Base-by-base conservation (phyloP, 2,113 vertebrate genomes). In the Cavia porcellus region DNA sequence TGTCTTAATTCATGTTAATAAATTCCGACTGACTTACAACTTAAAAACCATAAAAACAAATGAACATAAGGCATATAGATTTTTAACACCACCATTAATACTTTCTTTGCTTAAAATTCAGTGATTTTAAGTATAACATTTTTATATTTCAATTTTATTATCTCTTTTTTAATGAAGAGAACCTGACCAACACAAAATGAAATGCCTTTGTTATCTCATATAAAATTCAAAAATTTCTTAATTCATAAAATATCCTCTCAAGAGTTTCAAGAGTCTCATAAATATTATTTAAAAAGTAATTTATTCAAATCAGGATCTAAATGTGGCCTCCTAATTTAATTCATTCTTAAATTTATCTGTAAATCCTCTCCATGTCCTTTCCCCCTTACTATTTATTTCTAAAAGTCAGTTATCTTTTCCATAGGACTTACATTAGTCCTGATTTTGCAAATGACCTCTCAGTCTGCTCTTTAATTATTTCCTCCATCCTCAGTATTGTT, bases 101-200 rank as follows among this genome's bases (percentile, higher is more conserved):
- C 92, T 92, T 93, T 75, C 92, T 92, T 95, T 89, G 75, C 62
- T 96, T 74, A 91, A 96, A 85, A 47, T 85, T 75, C 86, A 77
- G 8, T 82, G 30, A 25, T 96, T 89, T 47, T 91, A 86, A 92
- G 24, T 79, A 42, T 52, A 90, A 80, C 14, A 15, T 32, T 14
- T 35, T 20, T 32, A 7, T 92, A 89, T 87, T 80, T 87, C 75
- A 90, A 22, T 52, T 28, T 47, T 72, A 77, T 66, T 86, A 61
- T 55, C 14, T 28, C 59, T n/a, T 82, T n/a, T 94, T 89, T 77
- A 72, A 11, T 84, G 38, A 66, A 64, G 77, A 62, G 35, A 86
- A 52, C 9, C 35, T 80, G 68, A 72, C 59, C 19, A 72, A 24
- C 45, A 87, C 45, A 38, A 30, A 94, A 72, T 87, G 38, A 74